phyloP scores from a whole-genome alignment of 2,113 vertebrate genomes.

The Aix galericulata region DNA sequence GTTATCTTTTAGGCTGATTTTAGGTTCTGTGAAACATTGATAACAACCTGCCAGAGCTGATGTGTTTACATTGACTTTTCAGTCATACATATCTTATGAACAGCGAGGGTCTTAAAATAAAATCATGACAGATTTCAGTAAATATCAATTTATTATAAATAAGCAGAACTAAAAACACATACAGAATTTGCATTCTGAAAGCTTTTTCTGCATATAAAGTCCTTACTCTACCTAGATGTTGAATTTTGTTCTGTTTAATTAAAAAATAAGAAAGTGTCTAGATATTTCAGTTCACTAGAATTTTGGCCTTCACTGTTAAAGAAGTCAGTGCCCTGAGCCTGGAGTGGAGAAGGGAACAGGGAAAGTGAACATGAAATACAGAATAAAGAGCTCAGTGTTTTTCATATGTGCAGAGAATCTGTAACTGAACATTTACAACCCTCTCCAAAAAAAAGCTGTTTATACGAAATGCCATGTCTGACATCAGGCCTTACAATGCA shows the following conservation, averaged over 20 bases:
- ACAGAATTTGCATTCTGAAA: background rate
- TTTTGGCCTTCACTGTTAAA: background rate
- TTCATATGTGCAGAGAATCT: background rate
- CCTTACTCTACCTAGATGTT: background rate
- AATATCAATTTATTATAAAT: background rate
- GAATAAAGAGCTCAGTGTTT: background rate
- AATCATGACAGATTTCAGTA: background rate
- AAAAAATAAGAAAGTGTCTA: background rate
- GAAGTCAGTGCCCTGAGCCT: background rate
- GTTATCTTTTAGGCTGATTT: conserved; percentile 73
- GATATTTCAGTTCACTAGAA: background rate
- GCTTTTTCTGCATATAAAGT: background rate
- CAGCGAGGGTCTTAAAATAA: conserved; percentile 4
- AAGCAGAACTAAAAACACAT: background rate
- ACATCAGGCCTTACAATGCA: background rate
- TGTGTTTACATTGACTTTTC: conserved; percentile 70
- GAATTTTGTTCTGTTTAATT: background rate
- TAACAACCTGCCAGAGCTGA: conserved; percentile 68
- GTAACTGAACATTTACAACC: background rate
- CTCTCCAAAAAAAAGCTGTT: background rate
- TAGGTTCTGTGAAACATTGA: conserved; percentile 71
- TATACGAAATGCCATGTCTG: background rate
- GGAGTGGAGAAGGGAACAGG: background rate
- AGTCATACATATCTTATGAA: conserved; percentile 23
- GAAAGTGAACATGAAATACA: background rate